Evolutionary conservation across 2,888 invertebrate species (phyloP), one percentile per base, ranked within the genome.

Genomic region (Eugnorisma glareosa): DNA sequence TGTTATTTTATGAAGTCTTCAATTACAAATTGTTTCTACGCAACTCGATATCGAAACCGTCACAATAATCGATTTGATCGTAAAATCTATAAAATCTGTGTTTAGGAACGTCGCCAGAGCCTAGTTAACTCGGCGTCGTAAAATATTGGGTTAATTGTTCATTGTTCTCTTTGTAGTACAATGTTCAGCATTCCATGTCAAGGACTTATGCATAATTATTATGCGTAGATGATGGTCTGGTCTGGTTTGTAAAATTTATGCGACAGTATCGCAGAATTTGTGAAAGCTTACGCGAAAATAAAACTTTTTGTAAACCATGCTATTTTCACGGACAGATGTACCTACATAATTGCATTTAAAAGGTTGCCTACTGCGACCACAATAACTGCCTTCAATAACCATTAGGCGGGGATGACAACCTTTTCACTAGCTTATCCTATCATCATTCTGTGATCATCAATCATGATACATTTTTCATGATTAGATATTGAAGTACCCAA

Each of bases 131-230:
- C 31, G 10, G 31, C 43, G 2, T 77, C 81, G 73, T 85, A 64
- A 79, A 88, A 86, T 88, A 86, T 75, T 79, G 45, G 85, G 85
- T 85, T 85, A 83, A 86, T 88, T 85, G 79, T 79, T 69, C 70
- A 78, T 87, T 87, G 79, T 79, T 67, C 67, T 70, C 77, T 64
- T 80, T 77, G 67, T 82, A 67, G 63, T 61, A 59, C 67, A 80
- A 61, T 77, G 73, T 78, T 69, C 74, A 57, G 43, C 28, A 70
- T 75, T 81, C 73, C n/a, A 77, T 84, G 88, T 84, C 87, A 87
- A 87, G 87, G 87, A 76, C 80, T 68, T 21, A 10, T n/a, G 48
- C 1, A 21, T 72, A 40, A 40, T 40, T 40, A 74, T 61, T 64
- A 43, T 31, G 61, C 48, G 48, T 28, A 21, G 3, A 28, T 54